Percentiles rank a stretch among this genome's conserved stretches.
These are phyloP conservation scores for Cephus cinctus DNA, from an alignment of 1,140 invertebrate species.

Conservation along the genomic window DNA sequence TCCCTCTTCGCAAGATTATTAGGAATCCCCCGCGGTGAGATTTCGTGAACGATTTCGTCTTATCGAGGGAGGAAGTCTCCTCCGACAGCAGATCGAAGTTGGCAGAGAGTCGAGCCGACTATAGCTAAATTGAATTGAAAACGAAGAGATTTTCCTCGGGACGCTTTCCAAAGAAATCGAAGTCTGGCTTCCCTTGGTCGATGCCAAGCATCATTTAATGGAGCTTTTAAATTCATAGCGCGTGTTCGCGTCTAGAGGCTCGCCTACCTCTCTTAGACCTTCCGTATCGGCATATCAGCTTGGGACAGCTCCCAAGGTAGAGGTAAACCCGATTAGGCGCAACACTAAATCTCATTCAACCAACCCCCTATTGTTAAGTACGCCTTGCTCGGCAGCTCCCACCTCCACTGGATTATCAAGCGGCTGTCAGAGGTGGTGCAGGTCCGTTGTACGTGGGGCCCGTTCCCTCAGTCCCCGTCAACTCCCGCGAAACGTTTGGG, in stretches of 20 bases:
- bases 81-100: no score
- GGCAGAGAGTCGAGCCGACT: no score
- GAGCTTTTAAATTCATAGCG: not conserved
- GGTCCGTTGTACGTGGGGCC: no score
- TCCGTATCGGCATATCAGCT: conserved; percentile 15
- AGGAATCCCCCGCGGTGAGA: conserved; percentile 28
- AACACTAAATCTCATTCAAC: conserved; percentile 35
- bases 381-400: conserved; percentile 8
- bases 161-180: no score
- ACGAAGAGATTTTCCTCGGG: not conserved
- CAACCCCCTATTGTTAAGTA: conserved; percentile 29
- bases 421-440: not conserved
- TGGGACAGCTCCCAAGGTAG: conserved; percentile 19
- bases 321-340: conserved; percentile 34
- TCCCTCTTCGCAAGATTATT: conserved; percentile 31
- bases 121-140: not conserved
- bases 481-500: not conserved
- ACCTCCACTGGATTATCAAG: conserved; percentile 18
- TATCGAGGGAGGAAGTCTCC: no score
- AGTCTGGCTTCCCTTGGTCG: no score
- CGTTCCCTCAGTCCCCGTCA: no score
- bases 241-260: not conserved
- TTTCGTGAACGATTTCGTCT: conserved; percentile 17
- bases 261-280: not conserved
- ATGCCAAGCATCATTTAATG: no score